A percentile compares a stretch with the other conserved stretches of the same genome.
Evolutionary conservation across 1,140 invertebrate species (phyloP).

Genomic region (Calephelis nemesis): DNA sequence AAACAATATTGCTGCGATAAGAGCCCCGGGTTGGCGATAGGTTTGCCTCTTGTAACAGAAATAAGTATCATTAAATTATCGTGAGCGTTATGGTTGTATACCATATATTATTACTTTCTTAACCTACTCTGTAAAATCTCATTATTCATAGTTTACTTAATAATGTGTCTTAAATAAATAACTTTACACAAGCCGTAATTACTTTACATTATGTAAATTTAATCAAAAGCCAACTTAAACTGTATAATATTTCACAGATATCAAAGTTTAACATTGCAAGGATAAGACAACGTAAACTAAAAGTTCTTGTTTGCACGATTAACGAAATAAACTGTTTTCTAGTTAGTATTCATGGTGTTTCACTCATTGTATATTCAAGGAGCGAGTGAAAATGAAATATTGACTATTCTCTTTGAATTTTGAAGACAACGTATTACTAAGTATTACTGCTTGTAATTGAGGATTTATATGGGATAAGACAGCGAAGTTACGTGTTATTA

Average conservation of each 20-base stretch:
- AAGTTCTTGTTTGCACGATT: conserved; percentile 74
- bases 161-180: too few species aligned
- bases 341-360: conserved; percentile 70
- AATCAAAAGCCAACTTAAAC: not conserved
- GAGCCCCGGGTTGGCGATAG: too few species aligned
- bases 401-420: conserved; percentile 68
- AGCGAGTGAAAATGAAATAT: conserved; percentile 73
- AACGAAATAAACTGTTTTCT: conserved; percentile 72
- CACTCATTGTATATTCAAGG: conserved; percentile 69
- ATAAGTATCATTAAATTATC: too few species aligned
- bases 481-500: too few species aligned
- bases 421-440: conserved; percentile 57
- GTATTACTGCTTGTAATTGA: conserved; percentile 44
- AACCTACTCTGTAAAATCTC: too few species aligned
- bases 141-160: too few species aligned
- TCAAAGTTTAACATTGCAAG: conserved; percentile 28
- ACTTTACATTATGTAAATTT: not conserved
- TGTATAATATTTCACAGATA: conserved; percentile 3
- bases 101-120: too few species aligned
- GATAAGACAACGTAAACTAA: conserved; percentile 53
- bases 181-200: not conserved
- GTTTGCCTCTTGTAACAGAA: too few species aligned
- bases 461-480: conserved; percentile 10
- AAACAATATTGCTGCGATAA: too few species aligned
- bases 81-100: too few species aligned